Percentiles rank a stretch among this genome's conserved stretches.
Evolutionary conservation across 35 echinoderm and acorn worm species (phyloP).

Genomic region (Apostichopus japonicus): DNA sequence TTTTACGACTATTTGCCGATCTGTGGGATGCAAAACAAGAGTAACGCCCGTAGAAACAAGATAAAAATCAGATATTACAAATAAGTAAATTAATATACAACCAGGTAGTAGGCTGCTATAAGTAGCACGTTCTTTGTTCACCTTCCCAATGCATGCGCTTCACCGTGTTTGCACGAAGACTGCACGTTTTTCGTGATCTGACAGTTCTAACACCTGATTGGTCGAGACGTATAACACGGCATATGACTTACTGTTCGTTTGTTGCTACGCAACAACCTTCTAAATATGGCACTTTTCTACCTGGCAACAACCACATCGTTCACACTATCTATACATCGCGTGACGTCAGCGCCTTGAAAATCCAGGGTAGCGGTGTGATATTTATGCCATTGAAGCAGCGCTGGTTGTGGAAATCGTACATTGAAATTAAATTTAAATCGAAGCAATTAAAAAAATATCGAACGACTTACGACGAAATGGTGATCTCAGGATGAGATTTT

Average conservation of each 20-base stretch:
- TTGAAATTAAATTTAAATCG: slow-evolving; percentile 6
- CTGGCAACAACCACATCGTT: slow-evolving; percentile 22
- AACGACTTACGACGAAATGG: background rate
- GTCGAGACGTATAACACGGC: background rate
- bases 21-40: background rate
- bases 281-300: slow-evolving; percentile 46
- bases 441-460: slow-evolving; percentile 9
- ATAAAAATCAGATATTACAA: background rate
- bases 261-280: slow-evolving; percentile 25
- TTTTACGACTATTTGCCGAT: background rate
- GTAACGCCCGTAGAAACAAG: slow-evolving; percentile 29
- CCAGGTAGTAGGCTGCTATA: background rate
- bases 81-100: slow-evolving; percentile 29
- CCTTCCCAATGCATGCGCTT: background rate
- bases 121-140: slow-evolving; percentile 3
- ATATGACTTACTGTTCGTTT: background rate
- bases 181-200: background rate
- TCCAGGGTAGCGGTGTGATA: background rate
- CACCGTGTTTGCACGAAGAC: background rate
- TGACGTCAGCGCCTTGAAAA: background rate
- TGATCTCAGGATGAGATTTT: background rate
- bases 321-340: background rate
- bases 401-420: background rate
- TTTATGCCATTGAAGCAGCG: background rate
- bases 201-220: background rate